Conservation (phyloP, 1,140 invertebrate genomes). For the Lithobius niger region DNA sequence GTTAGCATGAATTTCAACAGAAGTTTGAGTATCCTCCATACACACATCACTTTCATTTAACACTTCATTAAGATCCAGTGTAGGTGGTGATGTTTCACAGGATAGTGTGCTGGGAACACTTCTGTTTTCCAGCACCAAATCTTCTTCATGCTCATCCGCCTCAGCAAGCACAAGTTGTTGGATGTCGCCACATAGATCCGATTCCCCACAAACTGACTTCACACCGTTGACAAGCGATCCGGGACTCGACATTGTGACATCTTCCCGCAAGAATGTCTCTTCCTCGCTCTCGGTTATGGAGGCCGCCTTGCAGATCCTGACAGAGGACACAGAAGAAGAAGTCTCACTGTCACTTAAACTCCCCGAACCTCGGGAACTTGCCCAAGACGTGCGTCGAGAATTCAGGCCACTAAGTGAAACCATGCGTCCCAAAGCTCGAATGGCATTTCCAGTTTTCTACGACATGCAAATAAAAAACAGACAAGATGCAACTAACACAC, state of each 20-base stretch:
- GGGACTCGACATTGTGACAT: neutral
- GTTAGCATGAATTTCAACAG: too few relatives aligned
- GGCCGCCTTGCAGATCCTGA: neutral
- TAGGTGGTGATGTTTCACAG: too few relatives aligned
- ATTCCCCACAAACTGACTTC: neutral
- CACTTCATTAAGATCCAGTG: too few relatives aligned
- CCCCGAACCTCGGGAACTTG: neutral
- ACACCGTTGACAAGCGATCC: neutral
- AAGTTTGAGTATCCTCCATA: too few relatives aligned
- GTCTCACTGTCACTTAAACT: neutral
- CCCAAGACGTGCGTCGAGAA: neutral
- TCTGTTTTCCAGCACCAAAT: too few relatives aligned
- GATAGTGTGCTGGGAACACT: too few relatives aligned
- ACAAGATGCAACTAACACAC: too few relatives aligned
- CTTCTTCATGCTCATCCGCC: too few relatives aligned
- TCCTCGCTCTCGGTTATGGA: neutral
- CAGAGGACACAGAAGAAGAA: neutral
- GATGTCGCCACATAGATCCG: neutral
- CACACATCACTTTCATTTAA: too few relatives aligned
- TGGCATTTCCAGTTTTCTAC: conserved; percentile 86
- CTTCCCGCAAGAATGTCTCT: neutral
- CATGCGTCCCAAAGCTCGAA: conserved; percentile 71
- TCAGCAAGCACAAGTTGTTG: neutral
- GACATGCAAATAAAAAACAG: too few relatives aligned
- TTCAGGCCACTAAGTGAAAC: conserved; percentile 38